These are phyloP conservation scores for Hyposmocoma kahamanoa DNA, from an alignment of 1,140 invertebrate genomes.

Conservation along the genomic window DNA sequence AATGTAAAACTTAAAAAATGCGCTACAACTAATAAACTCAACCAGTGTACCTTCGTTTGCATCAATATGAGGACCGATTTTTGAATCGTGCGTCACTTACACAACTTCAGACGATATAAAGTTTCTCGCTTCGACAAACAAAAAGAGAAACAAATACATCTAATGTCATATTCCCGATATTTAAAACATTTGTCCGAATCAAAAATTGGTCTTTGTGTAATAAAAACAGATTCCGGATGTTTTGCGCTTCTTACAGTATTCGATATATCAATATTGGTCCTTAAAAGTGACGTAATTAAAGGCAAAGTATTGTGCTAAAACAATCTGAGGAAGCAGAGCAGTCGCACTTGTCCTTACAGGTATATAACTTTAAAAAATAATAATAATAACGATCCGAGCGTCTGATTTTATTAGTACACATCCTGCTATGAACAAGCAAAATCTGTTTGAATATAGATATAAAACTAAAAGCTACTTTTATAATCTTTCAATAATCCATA, in stretches of 20 bases:
- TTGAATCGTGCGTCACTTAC: no score
- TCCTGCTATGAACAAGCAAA: constrained; percentile 23
- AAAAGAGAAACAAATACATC: no score
- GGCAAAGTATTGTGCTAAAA: constrained; percentile 14
- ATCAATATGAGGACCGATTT: no score
- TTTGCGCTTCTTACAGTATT: constrained; percentile 9
- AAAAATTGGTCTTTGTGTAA: no score
- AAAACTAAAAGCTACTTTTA: constrained; percentile 29
- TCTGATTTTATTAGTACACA: constrained; percentile 7
- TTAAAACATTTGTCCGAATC: no score
- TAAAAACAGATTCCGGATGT: neutral
- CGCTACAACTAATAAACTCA: constrained; percentile 22
- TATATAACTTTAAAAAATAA: constrained; percentile 40
- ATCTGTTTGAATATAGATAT: constrained; percentile 25
- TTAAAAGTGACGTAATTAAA: constrained; percentile 11
- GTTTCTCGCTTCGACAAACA: no score
- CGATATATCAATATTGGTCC: constrained; percentile 20
- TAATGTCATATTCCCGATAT: no score
- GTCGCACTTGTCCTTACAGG: constrained; percentile 11
- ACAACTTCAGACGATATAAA: no score
- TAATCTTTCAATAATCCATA: constrained; percentile 14
- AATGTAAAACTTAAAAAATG: constrained; percentile 46
- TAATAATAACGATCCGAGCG: constrained; percentile 32
- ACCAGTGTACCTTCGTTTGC: constrained; percentile 19
- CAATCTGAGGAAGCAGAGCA: constrained; percentile 8